Evolutionary conservation across 2,888 invertebrate genomes (phyloP).

Genomic region (Stenchaetothrips biformis): DNA sequence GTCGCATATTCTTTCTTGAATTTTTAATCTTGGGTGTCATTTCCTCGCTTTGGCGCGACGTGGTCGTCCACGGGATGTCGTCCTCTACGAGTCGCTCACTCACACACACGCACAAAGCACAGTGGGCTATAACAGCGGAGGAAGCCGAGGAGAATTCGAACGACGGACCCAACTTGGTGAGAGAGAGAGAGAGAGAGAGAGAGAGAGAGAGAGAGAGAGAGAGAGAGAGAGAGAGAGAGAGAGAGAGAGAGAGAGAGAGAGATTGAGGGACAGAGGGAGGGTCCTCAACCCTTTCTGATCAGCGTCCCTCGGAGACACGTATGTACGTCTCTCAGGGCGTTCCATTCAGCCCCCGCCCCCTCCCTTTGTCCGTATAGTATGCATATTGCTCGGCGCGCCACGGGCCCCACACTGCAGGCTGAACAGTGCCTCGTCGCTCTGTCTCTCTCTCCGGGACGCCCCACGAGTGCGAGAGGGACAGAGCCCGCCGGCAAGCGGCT

Average conservation of each 20-base stretch:
- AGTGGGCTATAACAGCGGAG: not conserved
- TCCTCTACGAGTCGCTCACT: not conserved
- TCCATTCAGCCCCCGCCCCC: not conserved
- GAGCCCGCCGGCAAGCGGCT: not conserved
- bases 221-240: not conserved
- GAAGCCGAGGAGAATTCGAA: not conserved
- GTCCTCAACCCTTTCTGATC: not conserved
- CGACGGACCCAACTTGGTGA: not conserved
- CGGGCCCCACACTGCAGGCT: no score
- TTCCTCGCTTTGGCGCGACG: not conserved
- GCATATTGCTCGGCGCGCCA: not conserved
- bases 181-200: not conserved
- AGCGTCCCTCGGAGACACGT: slow-evolving; percentile 1
- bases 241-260: not conserved
- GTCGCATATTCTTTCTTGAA: not conserved
- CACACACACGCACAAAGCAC: not conserved
- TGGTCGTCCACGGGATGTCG: not conserved
- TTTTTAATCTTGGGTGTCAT: not conserved
- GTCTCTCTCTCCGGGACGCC: not conserved
- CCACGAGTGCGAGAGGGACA: not conserved
- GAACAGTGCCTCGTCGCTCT: not conserved
- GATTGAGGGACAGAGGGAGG: not conserved
- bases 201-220: slow-evolving; percentile 3
- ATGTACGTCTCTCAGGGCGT: not conserved
- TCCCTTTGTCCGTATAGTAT: not conserved